phyloP scores from a whole-genome alignment of 2,888 invertebrate species.

The Meiosimyza decipiens region DNA sequence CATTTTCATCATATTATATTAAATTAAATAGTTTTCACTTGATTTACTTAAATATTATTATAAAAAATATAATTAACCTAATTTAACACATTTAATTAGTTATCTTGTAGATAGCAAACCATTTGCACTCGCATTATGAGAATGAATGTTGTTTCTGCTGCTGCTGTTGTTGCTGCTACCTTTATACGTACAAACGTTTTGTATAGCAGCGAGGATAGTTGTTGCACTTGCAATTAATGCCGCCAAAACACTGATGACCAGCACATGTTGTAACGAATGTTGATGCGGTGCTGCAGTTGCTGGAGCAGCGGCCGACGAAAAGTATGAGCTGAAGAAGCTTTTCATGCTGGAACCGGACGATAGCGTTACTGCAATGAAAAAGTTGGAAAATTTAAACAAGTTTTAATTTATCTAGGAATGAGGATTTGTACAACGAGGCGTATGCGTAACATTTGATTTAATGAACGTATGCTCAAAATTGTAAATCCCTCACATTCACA shows the following conservation, averaged over 20 bases:
- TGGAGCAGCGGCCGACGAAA: constrained; percentile 54
- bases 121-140: constrained; percentile 39
- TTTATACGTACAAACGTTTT: not conserved
- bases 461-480: not conserved
- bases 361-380: constrained; percentile 56
- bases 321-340: constrained; percentile 60
- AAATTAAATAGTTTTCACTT: too few species aligned
- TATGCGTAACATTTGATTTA: not conserved
- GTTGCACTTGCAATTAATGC: constrained; percentile 26
- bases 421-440: not conserved
- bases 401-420: too few species aligned
- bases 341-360: constrained; percentile 61
- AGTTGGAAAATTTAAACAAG: not conserved
- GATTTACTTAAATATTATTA: constrained; percentile 42
- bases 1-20: not conserved
- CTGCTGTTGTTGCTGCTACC: constrained; percentile 11
- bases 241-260: constrained; percentile 37
- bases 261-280: constrained; percentile 39
- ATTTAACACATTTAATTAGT: constrained; percentile 37
- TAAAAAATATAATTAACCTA: constrained; percentile 48
- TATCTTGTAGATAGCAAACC: constrained; percentile 46
- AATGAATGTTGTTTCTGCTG: constrained; percentile 6
- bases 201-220: not conserved
- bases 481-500: too few species aligned
- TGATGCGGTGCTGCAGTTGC: constrained; percentile 7